Conservation (phyloP, 2,888 invertebrate species). For the Heliconius charithonia region DNA sequence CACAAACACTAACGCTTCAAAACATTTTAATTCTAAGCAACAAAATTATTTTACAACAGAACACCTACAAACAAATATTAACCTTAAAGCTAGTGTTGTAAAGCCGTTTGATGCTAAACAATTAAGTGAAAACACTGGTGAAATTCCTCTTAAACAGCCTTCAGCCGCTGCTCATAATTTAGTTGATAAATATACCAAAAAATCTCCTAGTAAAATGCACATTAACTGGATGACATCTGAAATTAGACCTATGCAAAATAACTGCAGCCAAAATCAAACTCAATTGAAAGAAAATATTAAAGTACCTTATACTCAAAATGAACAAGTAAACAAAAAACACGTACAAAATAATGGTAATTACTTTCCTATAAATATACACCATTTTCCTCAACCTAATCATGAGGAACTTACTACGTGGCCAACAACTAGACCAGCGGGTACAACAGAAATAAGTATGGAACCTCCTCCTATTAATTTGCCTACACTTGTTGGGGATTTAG, state of each 20-base stretch:
- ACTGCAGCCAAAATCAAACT: conserved; percentile 60
- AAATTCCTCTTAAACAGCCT: conserved; percentile 60
- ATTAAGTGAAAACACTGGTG: conserved; percentile 54
- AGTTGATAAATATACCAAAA: conserved; percentile 74
- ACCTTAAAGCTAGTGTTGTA: conserved; percentile 57
- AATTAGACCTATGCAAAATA: conserved; percentile 72
- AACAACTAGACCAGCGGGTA: conserved; percentile 71
- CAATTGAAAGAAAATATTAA: conserved; percentile 67
- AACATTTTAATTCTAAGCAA: conserved; percentile 63
- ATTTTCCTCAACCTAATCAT: conserved; percentile 69
- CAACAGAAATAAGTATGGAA: conserved; percentile 78
- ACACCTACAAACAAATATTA: conserved; percentile 57
- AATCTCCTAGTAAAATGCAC: conserved; percentile 77
- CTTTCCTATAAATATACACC: conserved; percentile 76
- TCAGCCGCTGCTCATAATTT: conserved; percentile 58
- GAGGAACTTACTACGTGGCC: conserved; percentile 79
- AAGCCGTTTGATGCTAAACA: conserved; percentile 70
- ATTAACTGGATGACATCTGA: conserved; percentile 83
- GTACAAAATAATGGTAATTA: conserved; percentile 71
- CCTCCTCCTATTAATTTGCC: conserved; percentile 79
- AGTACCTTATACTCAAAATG: conserved; percentile 61
- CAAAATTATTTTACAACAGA: conserved; percentile 68
- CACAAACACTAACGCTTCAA: conserved; percentile 65
- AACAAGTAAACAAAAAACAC: conserved; percentile 63
- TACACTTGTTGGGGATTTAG: conserved; percentile 76